phyloP scores from a whole-genome alignment of 2,113 vertebrate species.

The Paratilapia polleni region DNA sequence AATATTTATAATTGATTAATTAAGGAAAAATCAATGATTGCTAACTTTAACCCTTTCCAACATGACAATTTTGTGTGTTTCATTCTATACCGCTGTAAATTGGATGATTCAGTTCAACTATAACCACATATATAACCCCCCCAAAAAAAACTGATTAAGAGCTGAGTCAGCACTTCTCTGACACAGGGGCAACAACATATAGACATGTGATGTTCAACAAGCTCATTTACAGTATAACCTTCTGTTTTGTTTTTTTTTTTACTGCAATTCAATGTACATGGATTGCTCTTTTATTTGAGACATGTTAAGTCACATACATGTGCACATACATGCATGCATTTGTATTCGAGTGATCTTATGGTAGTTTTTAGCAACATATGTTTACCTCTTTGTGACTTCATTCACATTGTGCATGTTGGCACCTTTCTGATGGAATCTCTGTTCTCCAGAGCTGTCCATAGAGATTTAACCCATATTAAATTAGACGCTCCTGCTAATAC shows the following conservation, averaged over 20 bases:
- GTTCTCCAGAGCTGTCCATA: slow-evolving; percentile 19
- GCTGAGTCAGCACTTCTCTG: not conserved
- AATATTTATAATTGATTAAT: not conserved
- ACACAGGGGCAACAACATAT: not conserved
- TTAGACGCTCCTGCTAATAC: slow-evolving; percentile 53
- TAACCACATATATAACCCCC: not conserved
- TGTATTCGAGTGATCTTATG: not conserved
- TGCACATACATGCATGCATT: not conserved
- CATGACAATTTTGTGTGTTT: not conserved
- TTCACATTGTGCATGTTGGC: not conserved
- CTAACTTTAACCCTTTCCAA: not conserved
- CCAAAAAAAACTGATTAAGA: not conserved
- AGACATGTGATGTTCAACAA: not conserved
- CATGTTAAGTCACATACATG: not conserved
- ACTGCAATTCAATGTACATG: not conserved
- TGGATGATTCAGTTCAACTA: not conserved
- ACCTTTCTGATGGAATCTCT: slow-evolving; percentile 27
- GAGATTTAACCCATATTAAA: slow-evolving; percentile 44
- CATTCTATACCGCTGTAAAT: not conserved
- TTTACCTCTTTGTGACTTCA: not conserved
- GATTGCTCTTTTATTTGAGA: not conserved
- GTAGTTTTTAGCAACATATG: not conserved
- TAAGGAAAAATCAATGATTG: not conserved
- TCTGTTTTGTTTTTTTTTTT: not conserved
- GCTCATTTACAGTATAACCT: not conserved